Percentiles rank a stretch among this genome's conserved stretches.
Evolutionary conservation across 2,888 invertebrate genomes (phyloP).

Genomic region (Drosophila histrio): DNA sequence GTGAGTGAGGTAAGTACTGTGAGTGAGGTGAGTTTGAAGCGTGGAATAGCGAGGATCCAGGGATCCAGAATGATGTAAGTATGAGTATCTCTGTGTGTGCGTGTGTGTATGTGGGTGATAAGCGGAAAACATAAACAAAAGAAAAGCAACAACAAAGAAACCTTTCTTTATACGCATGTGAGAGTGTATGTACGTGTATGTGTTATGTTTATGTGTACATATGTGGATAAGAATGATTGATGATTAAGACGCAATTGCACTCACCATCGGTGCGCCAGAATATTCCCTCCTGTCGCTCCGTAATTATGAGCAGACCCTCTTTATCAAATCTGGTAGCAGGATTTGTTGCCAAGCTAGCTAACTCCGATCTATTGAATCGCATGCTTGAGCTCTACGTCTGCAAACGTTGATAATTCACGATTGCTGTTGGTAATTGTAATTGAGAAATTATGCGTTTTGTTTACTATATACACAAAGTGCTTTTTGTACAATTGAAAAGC

Average conservation of each 20-base stretch:
- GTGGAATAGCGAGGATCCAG: constrained; percentile 16
- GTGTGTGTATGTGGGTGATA: constrained; percentile 7
- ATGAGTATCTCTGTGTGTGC: neutral
- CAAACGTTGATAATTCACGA: neutral
- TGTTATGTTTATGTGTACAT: no score
- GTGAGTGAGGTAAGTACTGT: neutral
- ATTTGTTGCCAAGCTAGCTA: constrained; percentile 93
- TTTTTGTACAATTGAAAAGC: constrained; percentile 4
- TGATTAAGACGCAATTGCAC: constrained; percentile 19
- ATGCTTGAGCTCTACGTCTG: constrained; percentile 84
- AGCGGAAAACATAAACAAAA: constrained; percentile 3
- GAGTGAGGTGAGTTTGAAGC: constrained; percentile 1
- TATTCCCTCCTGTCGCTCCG: constrained; percentile 95
- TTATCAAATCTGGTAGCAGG: constrained; percentile 95
- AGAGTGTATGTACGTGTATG: neutral
- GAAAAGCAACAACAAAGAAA: constrained; percentile 8
- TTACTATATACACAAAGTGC: constrained; percentile 9
- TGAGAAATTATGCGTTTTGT: constrained; percentile 18
- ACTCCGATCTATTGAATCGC: constrained; percentile 96
- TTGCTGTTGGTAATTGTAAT: constrained; percentile 34
- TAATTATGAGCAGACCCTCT: constrained; percentile 93
- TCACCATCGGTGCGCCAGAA: constrained; percentile 96
- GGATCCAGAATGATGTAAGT: neutral
- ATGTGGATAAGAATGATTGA: constrained; percentile 1
- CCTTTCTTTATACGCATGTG: constrained; percentile 3